Base-by-base conservation (phyloP, 2,888 invertebrate species). In the Chaitophorus viminalis region DNA sequence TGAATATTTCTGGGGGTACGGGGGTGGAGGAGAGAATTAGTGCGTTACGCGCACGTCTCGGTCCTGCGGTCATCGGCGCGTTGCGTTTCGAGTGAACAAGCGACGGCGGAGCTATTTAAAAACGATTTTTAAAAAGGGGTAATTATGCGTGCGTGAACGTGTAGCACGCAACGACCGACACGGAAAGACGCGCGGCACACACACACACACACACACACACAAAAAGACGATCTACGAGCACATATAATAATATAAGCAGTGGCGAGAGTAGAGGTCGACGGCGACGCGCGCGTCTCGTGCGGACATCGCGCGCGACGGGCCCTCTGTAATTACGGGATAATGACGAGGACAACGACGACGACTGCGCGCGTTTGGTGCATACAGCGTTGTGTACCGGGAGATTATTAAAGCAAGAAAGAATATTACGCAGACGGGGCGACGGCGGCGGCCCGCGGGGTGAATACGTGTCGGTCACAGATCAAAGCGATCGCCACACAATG, bases 401-500 rank as follows among this genome's bases (percentile, higher is more conserved):
- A n/a, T 87, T 86, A 86, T 86, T 86, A 86, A 86, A 87, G 87
- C 79, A 65, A 87, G 87, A 81, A 81, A 87, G 87, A 87, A 87
- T n/a, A n/a, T 87, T 75, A 81, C 74, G 60, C 18, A 39, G 60
- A 54, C 60, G 60, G 31, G 36, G 60, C 5, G 77, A 39, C 6
- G 33, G 87, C 5, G 77, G 60, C 6, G 33, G 87, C 74, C 39
- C 65, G 87, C 81, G 81, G 87, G 74, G 46, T 74, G 31, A 74
- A 74, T 72, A 86, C 86, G 87, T 87, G 87, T 87, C 87, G 87
- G 87, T 79, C 87, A 75, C 87, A 87, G 87, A 87, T 87, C 87
- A 87, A 87, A 87, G 87, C 87, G n/a, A 87, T 87, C 74, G 87
- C 87, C 79, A 81, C 87, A 87, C 87, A 87, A 87, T 87, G 79